Evolutionary conservation across 2,797 vertebrate genomes (phyloP), one percentile per base, ranked within the genome.

Genomic region (Chrysocyon brachyurus): DNA sequence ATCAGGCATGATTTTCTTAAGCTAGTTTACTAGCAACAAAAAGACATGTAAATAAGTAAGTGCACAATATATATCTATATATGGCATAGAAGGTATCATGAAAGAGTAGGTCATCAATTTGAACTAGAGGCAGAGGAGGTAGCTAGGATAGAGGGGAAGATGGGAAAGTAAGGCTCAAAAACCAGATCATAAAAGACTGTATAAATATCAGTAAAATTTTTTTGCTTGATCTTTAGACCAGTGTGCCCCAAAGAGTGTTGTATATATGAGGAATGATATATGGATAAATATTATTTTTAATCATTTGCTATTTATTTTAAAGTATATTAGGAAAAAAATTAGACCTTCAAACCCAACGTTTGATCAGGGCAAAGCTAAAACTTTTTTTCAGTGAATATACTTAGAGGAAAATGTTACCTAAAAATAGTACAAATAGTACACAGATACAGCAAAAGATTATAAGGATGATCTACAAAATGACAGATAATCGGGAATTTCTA

Each of bases 1-100:
- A 82, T 95, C 57, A 79, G 81, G 36, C 97, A 66, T 89, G 95
- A 86, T 87, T 98, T 98, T 61, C 57, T 93, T 88, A 90, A 91
- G 96, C 56, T 33, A 86, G 24, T 73, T 56, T 82, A 68, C 21
- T 77, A 49, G 19, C 0, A 7, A 82, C 77, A 90, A 96, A 88
- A 90, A 85, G 11, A n/a, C 14, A n/a, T 70, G 24, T 77, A 63
- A 96, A 90, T 72, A 64, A n/a, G 2, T 61, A 91, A 88, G 17
- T 66, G n/a, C 4, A 40, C 82, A 83, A 64, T 61, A 28, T 72
- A 2, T 78, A 6, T 68, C 82, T 91, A 16, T 78, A 17, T 49
- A 49, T 78, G 40, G 19, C 28, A 82, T 1, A 87, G 36, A 84
- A 24, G 8, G 54, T 12, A 33, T 70, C 14, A 56, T 88, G 46